Base-by-base conservation (phyloP, 2,113 vertebrate species). In the Paratilapia polleni region DNA sequence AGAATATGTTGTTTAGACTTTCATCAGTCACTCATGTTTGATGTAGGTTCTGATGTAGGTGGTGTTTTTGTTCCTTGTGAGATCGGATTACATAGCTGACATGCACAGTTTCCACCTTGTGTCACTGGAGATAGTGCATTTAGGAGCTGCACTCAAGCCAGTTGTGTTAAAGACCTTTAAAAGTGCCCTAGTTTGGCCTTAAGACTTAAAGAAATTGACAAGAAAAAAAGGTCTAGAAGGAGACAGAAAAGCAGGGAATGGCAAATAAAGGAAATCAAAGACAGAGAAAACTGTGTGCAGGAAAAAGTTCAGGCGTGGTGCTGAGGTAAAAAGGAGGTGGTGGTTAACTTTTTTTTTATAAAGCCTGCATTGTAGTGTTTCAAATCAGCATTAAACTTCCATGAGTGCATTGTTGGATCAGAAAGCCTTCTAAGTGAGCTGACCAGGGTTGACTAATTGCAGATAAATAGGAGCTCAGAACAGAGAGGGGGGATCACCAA, bases 391-490 rank as follows among this genome's bases (percentile, higher is more conserved):
- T 60, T 73, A 78, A 83, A 77, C 63, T 81, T 89, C 78, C 66
- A 85, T 82, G 19, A 15, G 77, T 38, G 80, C 24, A 58, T 91
- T 90, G 86, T 88, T 61, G 60, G 73, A 80, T 66, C 58, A 73
- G 56, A 91, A 89, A 81, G 78, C 80, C 59, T 28, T 15, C 24
- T 76, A n/a, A 77, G 13, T 22, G 74, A 81, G 61, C 88, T 81
- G 78, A 90, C 52, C 81, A 82, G 78, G 49, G 87, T 73, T 92
- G 89, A 89, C 92, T 90, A 92, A 94, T 91, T 84, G 38, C 81
- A 78, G 52, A 89, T 79, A 89, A 90, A 87, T 77, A 76, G 43
- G 78, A 82, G 81, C 78, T 87, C 24, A 43, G 81, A 74, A 58
- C 54, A 64, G 81, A 75, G 66, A 56, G 79, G 52, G 77, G 73